These are phyloP conservation scores for Platycercus adscitus DNA, from an alignment of 2,113 vertebrate species.

Conservation along the genomic window DNA sequence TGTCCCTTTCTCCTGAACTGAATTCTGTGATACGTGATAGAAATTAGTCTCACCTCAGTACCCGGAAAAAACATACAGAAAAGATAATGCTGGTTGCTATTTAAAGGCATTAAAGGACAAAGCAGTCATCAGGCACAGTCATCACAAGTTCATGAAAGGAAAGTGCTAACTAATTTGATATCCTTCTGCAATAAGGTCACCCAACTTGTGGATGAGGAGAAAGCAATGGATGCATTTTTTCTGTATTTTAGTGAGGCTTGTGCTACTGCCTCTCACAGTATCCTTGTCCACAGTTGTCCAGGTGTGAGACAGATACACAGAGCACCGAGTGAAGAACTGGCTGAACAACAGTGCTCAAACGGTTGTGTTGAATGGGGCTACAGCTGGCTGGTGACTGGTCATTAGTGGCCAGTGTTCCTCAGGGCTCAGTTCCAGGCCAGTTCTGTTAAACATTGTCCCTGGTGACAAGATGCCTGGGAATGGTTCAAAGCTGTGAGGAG, in stretches of 20 bases:
- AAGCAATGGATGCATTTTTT: background rate
- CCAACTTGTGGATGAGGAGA: background rate
- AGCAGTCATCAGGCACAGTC: background rate
- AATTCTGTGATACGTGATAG: background rate
- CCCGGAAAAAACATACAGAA: background rate
- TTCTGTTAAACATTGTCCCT: background rate
- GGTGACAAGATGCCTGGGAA: accelerated
- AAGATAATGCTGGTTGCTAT: background rate
- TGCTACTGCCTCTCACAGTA: background rate
- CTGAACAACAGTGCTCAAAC: background rate
- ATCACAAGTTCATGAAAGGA: background rate
- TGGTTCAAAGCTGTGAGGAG: background rate
- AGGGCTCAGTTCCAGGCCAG: background rate
- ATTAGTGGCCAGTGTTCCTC: background rate
- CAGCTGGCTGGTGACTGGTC: background rate
- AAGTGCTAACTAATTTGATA: background rate
- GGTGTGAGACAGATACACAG: background rate
- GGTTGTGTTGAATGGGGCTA: background rate
- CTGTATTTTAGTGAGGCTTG: background rate
- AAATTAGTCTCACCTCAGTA: background rate
- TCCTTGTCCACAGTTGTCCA: background rate
- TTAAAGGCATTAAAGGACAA: background rate
- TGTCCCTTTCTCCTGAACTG: background rate
- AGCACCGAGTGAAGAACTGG: background rate
- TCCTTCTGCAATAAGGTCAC: background rate